Conservation (phyloP, 2,888 invertebrate species). For the Chloroclystis v-ata region DNA sequence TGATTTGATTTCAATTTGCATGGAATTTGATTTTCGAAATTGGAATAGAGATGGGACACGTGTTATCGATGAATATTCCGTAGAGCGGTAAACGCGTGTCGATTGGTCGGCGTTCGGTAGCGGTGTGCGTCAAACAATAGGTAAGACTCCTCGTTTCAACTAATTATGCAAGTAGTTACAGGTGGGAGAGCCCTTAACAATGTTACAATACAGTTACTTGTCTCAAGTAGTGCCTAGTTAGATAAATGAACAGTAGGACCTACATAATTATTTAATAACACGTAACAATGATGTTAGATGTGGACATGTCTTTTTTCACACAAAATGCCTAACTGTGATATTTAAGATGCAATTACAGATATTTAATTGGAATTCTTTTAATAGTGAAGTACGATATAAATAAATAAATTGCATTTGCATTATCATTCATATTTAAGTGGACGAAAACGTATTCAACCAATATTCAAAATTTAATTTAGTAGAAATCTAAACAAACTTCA, state of each 20-base stretch:
- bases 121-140: slow-evolving; percentile 68
- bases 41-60: slow-evolving; percentile 16
- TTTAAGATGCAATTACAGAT: too few species aligned
- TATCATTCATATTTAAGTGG: too few species aligned
- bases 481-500: too few species aligned
- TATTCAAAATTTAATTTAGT: too few species aligned
- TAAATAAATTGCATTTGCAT: too few species aligned
- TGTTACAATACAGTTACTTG: slow-evolving; percentile 31
- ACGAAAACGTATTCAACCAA: too few species aligned
- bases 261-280: slow-evolving; percentile 22
- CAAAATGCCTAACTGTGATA: too few species aligned
- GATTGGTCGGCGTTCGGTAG: slow-evolving; percentile 52
- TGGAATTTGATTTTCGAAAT: slow-evolving; percentile 12
- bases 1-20: neutral
- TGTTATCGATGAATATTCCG: slow-evolving; percentile 36
- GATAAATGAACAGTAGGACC: slow-evolving; percentile 3
- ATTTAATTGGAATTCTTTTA: too few species aligned
- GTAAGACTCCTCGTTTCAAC: slow-evolving; percentile 43
- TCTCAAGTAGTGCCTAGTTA: too few species aligned
- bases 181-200: slow-evolving; percentile 56
- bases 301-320: neutral
- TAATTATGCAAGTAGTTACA: slow-evolving; percentile 65
- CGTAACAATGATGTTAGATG: slow-evolving; percentile 19
- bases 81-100: slow-evolving; percentile 56
- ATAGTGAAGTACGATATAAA: too few species aligned